Evolutionary conservation across 53 echinoderm and acorn worm genomes (phyloP).

Genomic region (Luidia sarsii): DNA sequence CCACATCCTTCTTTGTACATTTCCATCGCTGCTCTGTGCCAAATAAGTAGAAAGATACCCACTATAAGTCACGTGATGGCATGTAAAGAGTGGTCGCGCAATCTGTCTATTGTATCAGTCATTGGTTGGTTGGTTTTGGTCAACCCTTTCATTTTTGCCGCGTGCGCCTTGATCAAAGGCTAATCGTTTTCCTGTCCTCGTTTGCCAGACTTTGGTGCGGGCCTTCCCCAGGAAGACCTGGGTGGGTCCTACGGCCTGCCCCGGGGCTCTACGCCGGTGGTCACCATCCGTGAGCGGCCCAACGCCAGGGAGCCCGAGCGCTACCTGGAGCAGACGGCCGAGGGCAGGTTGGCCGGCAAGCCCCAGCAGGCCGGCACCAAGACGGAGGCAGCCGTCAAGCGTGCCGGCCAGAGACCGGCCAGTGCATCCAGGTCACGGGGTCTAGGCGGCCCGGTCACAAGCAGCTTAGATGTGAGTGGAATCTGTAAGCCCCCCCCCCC

Average conservation of each 20-base stretch:
- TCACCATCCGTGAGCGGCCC: conserved; percentile 63
- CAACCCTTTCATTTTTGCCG: too few relatives aligned
- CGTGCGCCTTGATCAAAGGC: too few relatives aligned
- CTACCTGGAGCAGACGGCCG: conserved; percentile 25
- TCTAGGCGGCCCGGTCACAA: conserved; percentile 86
- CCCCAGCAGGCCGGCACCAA: background rate
- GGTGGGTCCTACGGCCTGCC: conserved; percentile 27
- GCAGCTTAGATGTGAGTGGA: conserved; percentile 87
- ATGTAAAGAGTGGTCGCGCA: too few relatives aligned
- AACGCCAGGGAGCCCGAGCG: conserved; percentile 37
- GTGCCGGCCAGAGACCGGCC: conserved; percentile 52
- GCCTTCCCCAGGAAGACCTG: conserved; percentile 36
- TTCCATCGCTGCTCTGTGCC: too few relatives aligned
- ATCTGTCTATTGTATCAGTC: too few relatives aligned
- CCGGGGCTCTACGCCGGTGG: conserved; percentile 58
- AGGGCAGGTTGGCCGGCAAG: conserved; percentile 29
- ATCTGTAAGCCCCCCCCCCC: too few relatives aligned
- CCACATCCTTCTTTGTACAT: too few relatives aligned
- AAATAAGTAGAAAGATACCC: too few relatives aligned
- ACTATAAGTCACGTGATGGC: too few relatives aligned
- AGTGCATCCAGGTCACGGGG: conserved; percentile 71
- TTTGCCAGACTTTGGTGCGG: conserved; percentile 35
- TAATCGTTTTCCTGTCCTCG: too few relatives aligned
- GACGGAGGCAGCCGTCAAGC: conserved; percentile 35
- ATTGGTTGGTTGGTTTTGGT: too few relatives aligned